Base-by-base conservation (phyloP, 2,888 invertebrate species). In the Rotaria magnacalcarata region DNA sequence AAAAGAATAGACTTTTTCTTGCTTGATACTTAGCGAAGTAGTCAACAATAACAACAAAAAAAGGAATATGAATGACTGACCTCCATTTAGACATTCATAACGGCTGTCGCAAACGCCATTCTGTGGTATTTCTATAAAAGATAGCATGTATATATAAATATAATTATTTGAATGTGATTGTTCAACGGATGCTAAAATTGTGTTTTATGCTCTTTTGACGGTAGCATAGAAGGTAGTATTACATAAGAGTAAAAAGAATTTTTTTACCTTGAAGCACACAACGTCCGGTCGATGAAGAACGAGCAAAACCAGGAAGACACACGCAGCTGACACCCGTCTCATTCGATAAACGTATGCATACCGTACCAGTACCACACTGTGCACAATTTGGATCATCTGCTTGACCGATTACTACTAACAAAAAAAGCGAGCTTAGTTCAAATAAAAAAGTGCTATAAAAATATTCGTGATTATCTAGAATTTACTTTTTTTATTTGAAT, bases 191-290 rank as follows among this genome's bases (percentile, higher is more conserved):
- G 34, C 34, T 67, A 7, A 16, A 67, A 34, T 34, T 27, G 19
- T 67, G 27, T 11, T 34, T 67, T 19, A 80, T 47, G 21, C 24
- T 80, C 41, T 80, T 47, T 41, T 47, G 80, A 47, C 43, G 19
- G n/a, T 5, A 8, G 43, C 8, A 47, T n/a, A n/a, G 2, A 47
- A 47, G 47, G n/a, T 47, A 80, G 41, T 47, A 47, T 16, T 24
- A 80, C n/a, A 24, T 24, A 80, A 41, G 41, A n/a, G 4, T 10
- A 34, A 67, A 19, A 67, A 67, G 16, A 67, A 34, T 7, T 34
- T 27, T 27, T n/a, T 80, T 80, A 80, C 80, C 80, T 80, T 80
- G 47, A 80, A 80, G 80, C 47, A 80, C n/a, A 47, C 80, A 80
- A n/a, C n/a, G 80, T 16, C 80, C 80, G 16, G 80, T 80, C 16